Percentiles rank a stretch among this genome's conserved stretches.
Conservation (phyloP, 1,140 invertebrate species). For the Amyelois transitella region DNA sequence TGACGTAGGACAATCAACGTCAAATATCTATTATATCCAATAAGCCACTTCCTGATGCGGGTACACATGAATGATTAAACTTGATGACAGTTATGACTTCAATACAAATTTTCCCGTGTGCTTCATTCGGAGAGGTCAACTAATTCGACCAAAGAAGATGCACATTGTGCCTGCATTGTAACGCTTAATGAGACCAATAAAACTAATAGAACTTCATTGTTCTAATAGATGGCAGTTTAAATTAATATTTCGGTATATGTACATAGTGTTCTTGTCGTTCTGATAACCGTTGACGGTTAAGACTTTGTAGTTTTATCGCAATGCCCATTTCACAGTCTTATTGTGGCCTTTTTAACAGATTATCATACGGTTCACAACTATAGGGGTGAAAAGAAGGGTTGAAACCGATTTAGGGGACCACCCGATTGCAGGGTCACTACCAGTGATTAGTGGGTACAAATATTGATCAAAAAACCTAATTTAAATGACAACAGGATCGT, state of each 20-base stretch:
- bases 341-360: slow-evolving; percentile 22
- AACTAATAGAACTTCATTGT: slow-evolving; percentile 59
- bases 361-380: slow-evolving; percentile 28
- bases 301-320: not conserved
- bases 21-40: slow-evolving; percentile 44
- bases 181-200: slow-evolving; percentile 55
- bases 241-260: slow-evolving; percentile 1
- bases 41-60: slow-evolving; percentile 66
- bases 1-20: slow-evolving; percentile 36
- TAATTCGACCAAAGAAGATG: slow-evolving; percentile 52
- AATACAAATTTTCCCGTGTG: slow-evolving; percentile 57
- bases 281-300: not conserved
- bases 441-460: slow-evolving; percentile 11
- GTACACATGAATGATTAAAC: slow-evolving; percentile 47
- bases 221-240: slow-evolving; percentile 27
- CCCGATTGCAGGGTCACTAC: slow-evolving; percentile 28
- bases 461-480: slow-evolving; percentile 1
- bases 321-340: slow-evolving; percentile 6
- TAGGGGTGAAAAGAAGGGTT: slow-evolving; percentile 53
- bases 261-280: not conserved
- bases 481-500: too few species aligned
- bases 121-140: slow-evolving; percentile 54
- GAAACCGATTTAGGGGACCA: slow-evolving; percentile 42
- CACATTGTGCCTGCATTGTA: slow-evolving; percentile 20
- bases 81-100: slow-evolving; percentile 60